A percentile compares a stretch with the other conserved stretches of the same genome.
phyloP scores from a whole-genome alignment of 2,113 vertebrate genomes.

The Hirundichthys speculiger region DNA sequence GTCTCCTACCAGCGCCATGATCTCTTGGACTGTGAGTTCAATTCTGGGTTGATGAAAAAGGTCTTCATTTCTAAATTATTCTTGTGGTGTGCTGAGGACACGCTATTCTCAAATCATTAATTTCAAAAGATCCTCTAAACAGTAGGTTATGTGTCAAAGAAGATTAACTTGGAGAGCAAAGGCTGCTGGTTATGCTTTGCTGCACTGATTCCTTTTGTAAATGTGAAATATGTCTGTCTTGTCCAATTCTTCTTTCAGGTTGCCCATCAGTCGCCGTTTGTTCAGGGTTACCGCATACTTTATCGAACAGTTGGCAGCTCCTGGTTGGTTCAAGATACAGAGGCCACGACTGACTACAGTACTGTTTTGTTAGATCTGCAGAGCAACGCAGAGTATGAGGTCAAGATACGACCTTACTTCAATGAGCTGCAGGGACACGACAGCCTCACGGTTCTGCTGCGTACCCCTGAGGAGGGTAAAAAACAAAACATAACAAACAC shows the following conservation, averaged over 20 bases:
- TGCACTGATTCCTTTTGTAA: constrained; percentile 11
- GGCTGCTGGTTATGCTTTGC: not conserved
- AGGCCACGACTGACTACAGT: constrained; percentile 76
- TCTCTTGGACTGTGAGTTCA: constrained; percentile 93
- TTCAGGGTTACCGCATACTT: constrained; percentile 91
- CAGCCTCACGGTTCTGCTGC: constrained; percentile 82
- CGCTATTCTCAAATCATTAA: constrained; percentile 40
- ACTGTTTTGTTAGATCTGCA: constrained; percentile 83
- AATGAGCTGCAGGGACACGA: constrained; percentile 89
- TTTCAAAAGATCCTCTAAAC: constrained; percentile 30
- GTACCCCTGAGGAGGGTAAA: constrained; percentile 89
- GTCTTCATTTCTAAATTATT: constrained; percentile 30
- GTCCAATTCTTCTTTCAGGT: constrained; percentile 75
- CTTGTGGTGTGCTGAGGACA: constrained; percentile 29
- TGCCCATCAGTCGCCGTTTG: constrained; percentile 82
- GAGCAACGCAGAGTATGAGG: constrained; percentile 85
- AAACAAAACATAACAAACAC: not conserved
- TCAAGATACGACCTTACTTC: constrained; percentile 92
- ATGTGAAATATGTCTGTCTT: constrained; percentile 5
- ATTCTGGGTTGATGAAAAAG: constrained; percentile 17
- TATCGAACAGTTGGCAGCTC: constrained; percentile 82
- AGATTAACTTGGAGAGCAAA: constrained; percentile 29
- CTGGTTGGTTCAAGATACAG: constrained; percentile 85
- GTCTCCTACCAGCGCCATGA: constrained; percentile 89
- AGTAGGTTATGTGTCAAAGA: constrained; percentile 6